Evolutionary conservation across 2,888 invertebrate species (phyloP), one percentile per base, ranked within the genome.

Genomic region (Tenthredo livida): DNA sequence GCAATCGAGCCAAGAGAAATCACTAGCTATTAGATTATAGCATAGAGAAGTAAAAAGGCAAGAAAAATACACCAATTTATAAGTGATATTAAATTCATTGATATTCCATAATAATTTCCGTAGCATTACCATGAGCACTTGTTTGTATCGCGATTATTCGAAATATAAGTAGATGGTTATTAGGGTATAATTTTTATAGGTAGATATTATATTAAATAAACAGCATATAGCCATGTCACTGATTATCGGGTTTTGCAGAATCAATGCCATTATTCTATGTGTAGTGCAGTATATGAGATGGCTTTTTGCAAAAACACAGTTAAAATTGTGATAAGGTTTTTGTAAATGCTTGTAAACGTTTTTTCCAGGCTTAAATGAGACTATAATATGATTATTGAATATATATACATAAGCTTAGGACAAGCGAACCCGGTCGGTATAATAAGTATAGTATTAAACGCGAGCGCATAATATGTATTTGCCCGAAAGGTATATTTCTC

Each of bases 281-380:
- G 29, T 4, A 12, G 40, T 21, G 29, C 37, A 7, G 37, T 37
- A 37, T n/a, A 80, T 40, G 58, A 58, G 80, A 61, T 40, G 90
- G 91, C 90, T 92, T 91, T 90, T 90, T 89, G 90, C 90, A 88
- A 90, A 87, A 89, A 90, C 88, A 87, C 88, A 90, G 90, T 91
- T 91, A 37, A 90, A 88, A 91, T 92, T 93, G 93, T 93, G 93
- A 93, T 93, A 93, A 92, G 93, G 93, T 92, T 90, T 91, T 93
- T 93, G 93, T 93, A 93, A 93, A 93, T 93, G 93, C 93, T 93
- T 93, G 92, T 88, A 85, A 88, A 87, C 87, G 87, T 88, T 87
- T 86, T 87, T 78, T 61, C 47, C 47, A 67, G 17, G 43, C 47
- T 70, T 29, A 29, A 25, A n/a, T 9, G 40, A 37, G 72, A 21